These are phyloP conservation scores for Lophius americanus DNA, from an alignment of 2,797 vertebrate species.

Conservation along the genomic window DNA sequence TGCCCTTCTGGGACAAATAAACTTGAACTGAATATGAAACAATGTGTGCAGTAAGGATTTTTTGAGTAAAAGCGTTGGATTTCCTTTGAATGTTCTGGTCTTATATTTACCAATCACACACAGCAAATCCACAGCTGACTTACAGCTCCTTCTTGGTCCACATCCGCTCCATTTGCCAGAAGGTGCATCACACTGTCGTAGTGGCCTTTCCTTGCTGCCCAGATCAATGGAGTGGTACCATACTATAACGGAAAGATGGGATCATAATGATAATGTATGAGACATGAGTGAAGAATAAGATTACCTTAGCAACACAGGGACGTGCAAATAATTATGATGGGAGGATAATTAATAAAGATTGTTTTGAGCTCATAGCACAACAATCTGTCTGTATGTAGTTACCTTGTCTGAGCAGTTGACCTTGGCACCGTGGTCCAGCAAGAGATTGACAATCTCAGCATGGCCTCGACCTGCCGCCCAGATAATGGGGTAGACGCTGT, in stretches of 20 bases:
- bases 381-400: constrained; percentile 50
- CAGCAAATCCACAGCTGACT: constrained; percentile 54
- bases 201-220: constrained; percentile 95
- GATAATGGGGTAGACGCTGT: constrained; percentile 97
- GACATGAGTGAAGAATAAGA: neutral
- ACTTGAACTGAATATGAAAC: neutral
- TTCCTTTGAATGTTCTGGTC: neutral
- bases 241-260: constrained; percentile 80
- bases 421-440: constrained; percentile 92
- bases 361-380: constrained; percentile 5
- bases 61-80: neutral
- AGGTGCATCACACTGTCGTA: constrained; percentile 93
- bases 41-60: no score
- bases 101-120: neutral
- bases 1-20: neutral
- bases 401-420: constrained; percentile 99
- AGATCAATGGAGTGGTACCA: constrained; percentile 95
- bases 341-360: constrained; percentile 8
- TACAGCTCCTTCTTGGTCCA: constrained; percentile 98
- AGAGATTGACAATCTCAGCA: constrained; percentile 90
- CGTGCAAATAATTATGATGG: constrained; percentile 3
- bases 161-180: constrained; percentile 93
- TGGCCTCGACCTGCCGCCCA: constrained; percentile 98
- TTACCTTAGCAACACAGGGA: neutral
- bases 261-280: neutral